Percentiles rank a stretch among this genome's conserved stretches.
phyloP scores from a whole-genome alignment of 2,888 invertebrate species.

The Lysandra coridon region DNA sequence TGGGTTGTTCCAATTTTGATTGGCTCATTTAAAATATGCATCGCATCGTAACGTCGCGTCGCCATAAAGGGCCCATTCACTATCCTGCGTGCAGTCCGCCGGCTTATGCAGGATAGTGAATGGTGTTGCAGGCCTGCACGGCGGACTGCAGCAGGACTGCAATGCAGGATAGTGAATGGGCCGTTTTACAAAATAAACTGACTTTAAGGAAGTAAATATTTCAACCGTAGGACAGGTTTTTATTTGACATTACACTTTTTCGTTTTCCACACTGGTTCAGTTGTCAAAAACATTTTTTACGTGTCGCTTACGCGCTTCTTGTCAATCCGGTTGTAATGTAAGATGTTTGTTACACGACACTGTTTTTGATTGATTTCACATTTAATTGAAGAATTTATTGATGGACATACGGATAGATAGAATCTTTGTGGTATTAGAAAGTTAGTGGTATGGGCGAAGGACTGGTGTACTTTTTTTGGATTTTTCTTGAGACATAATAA shows the following conservation, averaged over 20 bases:
- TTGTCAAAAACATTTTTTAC: constrained; percentile 6
- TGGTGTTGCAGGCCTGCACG: no score
- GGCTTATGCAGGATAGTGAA: no score
- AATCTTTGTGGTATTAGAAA: constrained; percentile 1
- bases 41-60: no score
- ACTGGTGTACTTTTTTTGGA: background rate
- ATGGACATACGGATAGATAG: background rate
- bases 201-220: no score
- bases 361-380: constrained; percentile 8
- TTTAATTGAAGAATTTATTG: constrained; percentile 4
- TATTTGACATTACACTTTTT: background rate
- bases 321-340: constrained; percentile 6
- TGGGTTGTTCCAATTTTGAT: no score
- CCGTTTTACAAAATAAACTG: no score
- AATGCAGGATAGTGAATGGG: no score
- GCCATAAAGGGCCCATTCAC: no score
- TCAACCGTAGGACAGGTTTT: background rate
- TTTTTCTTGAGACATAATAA: background rate
- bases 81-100: no score
- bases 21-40: no score
- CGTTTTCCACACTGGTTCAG: background rate
- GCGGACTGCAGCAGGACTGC: no score
- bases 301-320: background rate
- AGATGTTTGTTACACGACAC: background rate
- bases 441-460: background rate